Evolutionary conservation across 2,888 invertebrate species (phyloP), one percentile per base, ranked within the genome.

Genomic region (Drosophila demipolita): DNA sequence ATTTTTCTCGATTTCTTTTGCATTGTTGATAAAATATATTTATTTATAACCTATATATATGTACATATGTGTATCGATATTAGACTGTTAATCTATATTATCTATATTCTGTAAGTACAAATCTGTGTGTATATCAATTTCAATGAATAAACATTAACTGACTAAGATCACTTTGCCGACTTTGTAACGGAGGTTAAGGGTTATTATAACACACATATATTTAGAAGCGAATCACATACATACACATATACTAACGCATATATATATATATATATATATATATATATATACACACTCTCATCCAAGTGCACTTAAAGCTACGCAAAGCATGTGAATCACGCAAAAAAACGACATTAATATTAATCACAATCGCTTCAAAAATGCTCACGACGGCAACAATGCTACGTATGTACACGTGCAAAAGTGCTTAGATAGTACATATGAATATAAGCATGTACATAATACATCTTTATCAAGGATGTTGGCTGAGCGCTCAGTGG

Each of bases 161-260:
- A 23, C 12, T 45, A 23, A 45, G 7, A 7, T 23, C 7, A 15
- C 20, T 15, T 23, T 45, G 7, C 7, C 45, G 23, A 23, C 45
- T 45, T 45, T 23, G 45, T 45, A 15, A 45, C 45, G 45, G 15
- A 15, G 45, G 45, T 45, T 45, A 45, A 23, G 23, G 45, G 45
- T 23, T 45, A 45, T 45, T 45, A 45, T 45, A 23, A 45, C 15
- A 45, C 8, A 45, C 23, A 20, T 42, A 42, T 9, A 49, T 9
- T 26, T 50, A 49, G 26, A 49, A 26, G 5, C 26, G 5, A 17
- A 26, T 17, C 26, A 23, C 45, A 45, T 11, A 26, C 45, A 45
- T 23, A 45, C 42, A 1, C 23, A 12, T 23, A 5, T 42, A 26
- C 26, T 26, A 5, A 5, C 26, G 5, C 5, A n/a, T n/a, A 20